Evolutionary conservation across 2,888 invertebrate species (phyloP).

Genomic region (Parthenolecanium corni): DNA sequence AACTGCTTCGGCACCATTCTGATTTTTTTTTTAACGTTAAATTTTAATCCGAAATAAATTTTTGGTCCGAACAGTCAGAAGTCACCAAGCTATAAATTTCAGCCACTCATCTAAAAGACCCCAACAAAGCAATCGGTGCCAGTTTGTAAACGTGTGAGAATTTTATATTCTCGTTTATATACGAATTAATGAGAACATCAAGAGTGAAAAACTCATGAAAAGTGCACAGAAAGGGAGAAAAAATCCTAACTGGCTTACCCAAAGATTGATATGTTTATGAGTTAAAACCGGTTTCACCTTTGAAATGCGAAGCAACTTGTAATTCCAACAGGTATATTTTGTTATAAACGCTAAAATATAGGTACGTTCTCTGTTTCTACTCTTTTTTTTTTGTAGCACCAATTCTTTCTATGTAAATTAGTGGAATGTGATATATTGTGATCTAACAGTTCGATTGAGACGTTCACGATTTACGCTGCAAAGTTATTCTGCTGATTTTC

Average conservation of each 20-base stretch:
- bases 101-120: not conserved
- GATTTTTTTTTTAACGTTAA: too few relatives aligned
- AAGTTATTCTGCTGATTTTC: too few relatives aligned
- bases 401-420: too few relatives aligned
- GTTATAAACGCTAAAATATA: too few relatives aligned
- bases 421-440: too few relatives aligned
- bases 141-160: not conserved
- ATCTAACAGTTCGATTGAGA: too few relatives aligned
- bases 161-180: not conserved
- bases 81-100: not conserved
- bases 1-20: too few relatives aligned
- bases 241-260: slow-evolving; percentile 5
- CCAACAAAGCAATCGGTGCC: too few relatives aligned
- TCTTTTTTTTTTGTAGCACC: too few relatives aligned
- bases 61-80: not conserved
- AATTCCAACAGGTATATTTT: slow-evolving; percentile 4
- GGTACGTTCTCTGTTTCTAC: too few relatives aligned
- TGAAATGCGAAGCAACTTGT: not conserved
- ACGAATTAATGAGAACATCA: not conserved
- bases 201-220: not conserved
- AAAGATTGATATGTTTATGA: slow-evolving; percentile 8
- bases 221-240: not conserved
- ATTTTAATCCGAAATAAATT: not conserved
- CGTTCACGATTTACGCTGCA: too few relatives aligned
- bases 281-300: not conserved